These are phyloP conservation scores for Blastomussa wellsi DNA, from an alignment of 92 coral and sea anemone species.

Conservation along the genomic window DNA sequence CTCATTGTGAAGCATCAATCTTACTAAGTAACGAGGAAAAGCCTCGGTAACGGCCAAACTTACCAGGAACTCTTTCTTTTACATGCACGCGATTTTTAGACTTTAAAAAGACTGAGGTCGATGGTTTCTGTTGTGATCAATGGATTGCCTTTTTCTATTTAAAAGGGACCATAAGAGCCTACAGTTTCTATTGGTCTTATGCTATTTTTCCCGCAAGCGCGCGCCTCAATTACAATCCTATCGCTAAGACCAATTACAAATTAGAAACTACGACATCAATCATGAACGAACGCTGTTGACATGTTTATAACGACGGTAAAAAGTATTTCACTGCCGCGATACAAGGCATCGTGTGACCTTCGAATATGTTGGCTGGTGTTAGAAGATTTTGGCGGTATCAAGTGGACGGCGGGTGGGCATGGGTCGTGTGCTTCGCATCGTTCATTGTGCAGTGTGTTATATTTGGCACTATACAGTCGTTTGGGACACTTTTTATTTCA, in stretches of 20 bases:
- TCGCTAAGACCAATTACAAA: neutral
- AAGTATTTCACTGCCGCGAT: neutral
- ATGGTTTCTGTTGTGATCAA: too few species aligned
- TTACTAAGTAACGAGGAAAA: too few species aligned
- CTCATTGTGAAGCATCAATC: too few species aligned
- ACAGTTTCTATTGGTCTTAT: neutral
- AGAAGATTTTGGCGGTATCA: constrained; percentile 53
- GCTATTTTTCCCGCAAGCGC: neutral
- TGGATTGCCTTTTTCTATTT: neutral
- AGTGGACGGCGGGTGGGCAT: constrained; percentile 86
- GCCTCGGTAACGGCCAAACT: too few species aligned
- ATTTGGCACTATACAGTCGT: constrained; percentile 84
- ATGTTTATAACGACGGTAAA: neutral
- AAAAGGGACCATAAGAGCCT: neutral
- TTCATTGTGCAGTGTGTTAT: constrained; percentile 66
- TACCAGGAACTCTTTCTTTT: too few species aligned
- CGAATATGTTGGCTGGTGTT: constrained; percentile 11
- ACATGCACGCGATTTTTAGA: too few species aligned
- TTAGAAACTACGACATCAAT: constrained; percentile 12
- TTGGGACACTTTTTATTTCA: constrained; percentile 72
- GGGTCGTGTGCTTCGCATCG: constrained; percentile 84
- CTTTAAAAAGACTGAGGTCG: too few species aligned
- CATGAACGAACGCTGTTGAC: neutral
- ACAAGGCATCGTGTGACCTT: neutral
- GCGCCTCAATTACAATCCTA: neutral